Evolutionary conservation across 2,797 vertebrate species (phyloP), one percentile per base, ranked within the genome.

Genomic region (Myiotriccus ornatus): DNA sequence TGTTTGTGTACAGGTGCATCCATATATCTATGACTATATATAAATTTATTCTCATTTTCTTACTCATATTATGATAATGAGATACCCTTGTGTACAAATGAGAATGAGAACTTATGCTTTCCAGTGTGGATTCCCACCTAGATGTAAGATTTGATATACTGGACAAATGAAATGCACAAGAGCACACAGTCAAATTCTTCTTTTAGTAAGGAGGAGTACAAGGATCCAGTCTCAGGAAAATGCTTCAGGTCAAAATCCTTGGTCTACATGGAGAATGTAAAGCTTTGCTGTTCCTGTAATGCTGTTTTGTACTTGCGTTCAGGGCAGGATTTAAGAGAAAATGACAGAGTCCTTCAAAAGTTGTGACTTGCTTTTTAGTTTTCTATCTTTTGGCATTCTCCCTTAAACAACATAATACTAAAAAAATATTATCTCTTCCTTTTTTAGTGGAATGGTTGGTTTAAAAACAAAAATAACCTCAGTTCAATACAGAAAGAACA

Each of bases 281-380:
- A 70, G 7, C 6, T 79, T 25, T 60, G 19, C 13, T 81, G 4
- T 68, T 81, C 57, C 57, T 82, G 23, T 89, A 67, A 55, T 82
- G 63, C 10, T 62, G 20, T 56, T 82, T 79, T 83, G 37, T 53
- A 23, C 34, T 85, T 87, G 34, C 18, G 76, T 23, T 86, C 69
- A 62, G 39, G 53, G 57, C 12, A 90, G 32, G 44, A 79, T 90
- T 91, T 79, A 28, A 28, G 21, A 71, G 83, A 87, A 71, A 81
- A 81, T 52, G 9, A 68, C 60, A 37, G 62, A 69, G n/a, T 73
- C 59, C 25, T 95, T 90, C 90, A 94, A 94, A 95, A 60, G 7
- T 76, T 82, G 52, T 75, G 43, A 5, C 44, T 65, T 67, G 7
- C 28, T 81, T 88, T 95, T 76, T 64, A 74, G 28, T 9, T 84